phyloP scores from a whole-genome alignment of 2,797 vertebrate species.

The Enteromius afrohamiltoni region DNA sequence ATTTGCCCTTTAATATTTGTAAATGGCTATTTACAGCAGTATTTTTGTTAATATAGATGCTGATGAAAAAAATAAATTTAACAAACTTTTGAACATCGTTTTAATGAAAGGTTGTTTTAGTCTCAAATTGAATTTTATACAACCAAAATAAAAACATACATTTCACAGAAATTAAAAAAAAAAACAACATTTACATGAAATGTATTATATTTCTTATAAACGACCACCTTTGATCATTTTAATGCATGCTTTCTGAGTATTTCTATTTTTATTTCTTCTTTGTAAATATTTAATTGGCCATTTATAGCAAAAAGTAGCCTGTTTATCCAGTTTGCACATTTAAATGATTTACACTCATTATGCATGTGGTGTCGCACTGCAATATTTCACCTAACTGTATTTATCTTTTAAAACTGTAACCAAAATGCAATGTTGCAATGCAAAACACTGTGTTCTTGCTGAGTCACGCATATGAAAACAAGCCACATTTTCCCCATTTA shows the following conservation, averaged over 20 bases:
- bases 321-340: not conserved
- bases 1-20: no score
- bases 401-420: not conserved
- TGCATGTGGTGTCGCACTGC: not conserved
- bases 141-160: no score
- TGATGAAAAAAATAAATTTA: no score
- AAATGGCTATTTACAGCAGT: no score
- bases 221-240: not conserved
- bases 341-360: not conserved
- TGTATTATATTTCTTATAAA: not conserved
- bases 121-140: no score
- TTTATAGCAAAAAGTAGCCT: not conserved
- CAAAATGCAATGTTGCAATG: constrained; percentile 6
- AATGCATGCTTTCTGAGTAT: not conserved
- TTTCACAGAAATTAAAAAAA: no score
- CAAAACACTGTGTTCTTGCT: constrained; percentile 31
- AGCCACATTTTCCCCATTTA: not conserved
- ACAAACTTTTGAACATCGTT: no score
- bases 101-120: no score
- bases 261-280: not conserved
- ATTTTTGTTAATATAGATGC: no score
- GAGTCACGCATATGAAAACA: not conserved
- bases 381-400: not conserved
- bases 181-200: no score
- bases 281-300: not conserved